Percentiles rank a stretch among this genome's conserved stretches.
Evolutionary conservation across 1,140 invertebrate species (phyloP).

Genomic region (Macrobrachium rosenbergii): DNA sequence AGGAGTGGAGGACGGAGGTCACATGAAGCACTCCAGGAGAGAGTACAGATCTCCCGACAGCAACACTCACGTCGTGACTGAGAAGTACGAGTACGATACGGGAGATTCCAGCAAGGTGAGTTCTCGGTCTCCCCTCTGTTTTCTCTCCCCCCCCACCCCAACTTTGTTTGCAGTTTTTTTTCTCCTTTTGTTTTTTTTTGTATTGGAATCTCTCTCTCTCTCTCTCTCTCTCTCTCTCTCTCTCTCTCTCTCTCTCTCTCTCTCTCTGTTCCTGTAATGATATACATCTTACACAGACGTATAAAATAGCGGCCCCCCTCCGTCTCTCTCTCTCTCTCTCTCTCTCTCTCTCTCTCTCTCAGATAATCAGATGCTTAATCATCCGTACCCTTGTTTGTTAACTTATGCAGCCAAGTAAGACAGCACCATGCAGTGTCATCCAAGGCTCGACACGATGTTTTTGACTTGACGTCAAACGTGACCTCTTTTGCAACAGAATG

Average conservation of each 20-base stretch:
- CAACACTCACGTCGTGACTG: conserved; percentile 60
- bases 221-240: conserved; percentile 2
- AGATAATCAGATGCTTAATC: too few relatives aligned
- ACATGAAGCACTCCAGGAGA: conserved; percentile 56
- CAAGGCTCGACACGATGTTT: too few relatives aligned
- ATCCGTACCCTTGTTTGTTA: too few relatives aligned
- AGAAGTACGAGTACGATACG: conserved; percentile 65
- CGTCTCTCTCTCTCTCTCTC: too few relatives aligned
- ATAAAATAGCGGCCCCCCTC: too few relatives aligned
- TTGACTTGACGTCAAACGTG: too few relatives aligned
- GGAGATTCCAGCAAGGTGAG: conserved; percentile 63
- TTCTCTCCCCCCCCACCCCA: not conserved
- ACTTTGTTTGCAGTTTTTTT: not conserved
- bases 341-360: too few relatives aligned
- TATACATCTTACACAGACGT: too few relatives aligned
- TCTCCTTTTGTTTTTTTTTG: not conserved
- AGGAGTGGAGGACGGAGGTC: conserved; percentile 58
- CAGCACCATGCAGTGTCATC: too few relatives aligned
- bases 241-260: not conserved
- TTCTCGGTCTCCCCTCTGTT: not conserved
- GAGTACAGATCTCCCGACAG: conserved; percentile 63
- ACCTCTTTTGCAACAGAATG: too few relatives aligned
- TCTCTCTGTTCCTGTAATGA: not conserved
- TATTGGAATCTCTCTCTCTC: not conserved
- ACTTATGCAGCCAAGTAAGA: too few relatives aligned